Conservation (phyloP, 2,797 vertebrate genomes). For the Microcaecilia unicolor region DNA sequence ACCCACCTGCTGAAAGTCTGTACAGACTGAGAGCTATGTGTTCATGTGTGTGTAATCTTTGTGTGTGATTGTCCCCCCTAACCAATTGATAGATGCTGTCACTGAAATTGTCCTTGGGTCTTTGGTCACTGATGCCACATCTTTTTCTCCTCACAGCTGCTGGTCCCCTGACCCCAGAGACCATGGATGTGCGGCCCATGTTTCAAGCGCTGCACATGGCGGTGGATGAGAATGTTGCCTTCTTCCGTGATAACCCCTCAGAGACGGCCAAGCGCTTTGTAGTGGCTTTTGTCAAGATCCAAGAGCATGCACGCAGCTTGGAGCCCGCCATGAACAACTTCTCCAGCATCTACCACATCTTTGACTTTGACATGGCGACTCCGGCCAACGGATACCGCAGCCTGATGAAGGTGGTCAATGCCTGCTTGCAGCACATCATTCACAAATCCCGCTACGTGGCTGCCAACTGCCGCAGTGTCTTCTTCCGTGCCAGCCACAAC, state of each 20-base stretch:
- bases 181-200: conserved; percentile 78
- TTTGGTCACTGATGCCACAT: background rate
- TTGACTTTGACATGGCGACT: conserved; percentile 79
- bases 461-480: conserved; percentile 75
- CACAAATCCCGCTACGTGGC: conserved; percentile 81
- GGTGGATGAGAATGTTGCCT: conserved; percentile 72
- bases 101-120: background rate
- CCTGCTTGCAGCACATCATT: conserved; percentile 81
- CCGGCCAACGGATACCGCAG: conserved; percentile 87
- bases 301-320: conserved; percentile 66
- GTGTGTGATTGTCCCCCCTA: background rate
- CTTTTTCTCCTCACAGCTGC: background rate
- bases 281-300: conserved; percentile 56
- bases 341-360: conserved; percentile 69
- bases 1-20: too few species aligned
- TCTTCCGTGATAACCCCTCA: conserved; percentile 57
- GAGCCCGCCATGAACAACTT: conserved; percentile 67
- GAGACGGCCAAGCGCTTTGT: conserved; percentile 62
- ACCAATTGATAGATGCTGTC: background rate
- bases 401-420: conserved; percentile 75
- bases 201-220: conserved; percentile 69
- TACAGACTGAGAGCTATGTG: too few species aligned
- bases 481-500: conserved; percentile 77
- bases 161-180: conserved; percentile 30
- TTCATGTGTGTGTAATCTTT: background rate